A percentile compares a stretch with the other conserved stretches of the same genome.
Conservation (phyloP, 1,140 invertebrate species). For the Drosophila simulans region DNA sequence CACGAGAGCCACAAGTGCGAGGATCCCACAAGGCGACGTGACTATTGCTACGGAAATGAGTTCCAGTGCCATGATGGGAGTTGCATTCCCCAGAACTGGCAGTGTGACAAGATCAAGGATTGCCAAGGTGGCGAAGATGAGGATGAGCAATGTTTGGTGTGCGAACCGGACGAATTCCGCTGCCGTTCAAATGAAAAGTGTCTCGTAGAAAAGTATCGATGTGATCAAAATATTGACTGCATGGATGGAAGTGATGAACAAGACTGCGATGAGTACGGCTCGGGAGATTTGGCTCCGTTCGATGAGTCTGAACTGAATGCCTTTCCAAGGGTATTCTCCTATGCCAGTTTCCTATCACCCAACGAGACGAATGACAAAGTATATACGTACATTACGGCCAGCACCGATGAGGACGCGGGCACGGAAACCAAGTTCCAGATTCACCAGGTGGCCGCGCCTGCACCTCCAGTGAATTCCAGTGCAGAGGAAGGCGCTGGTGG, state of each 20-base stretch:
- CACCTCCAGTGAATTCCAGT: slow-evolving; percentile 29
- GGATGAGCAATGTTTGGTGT: slow-evolving; percentile 86
- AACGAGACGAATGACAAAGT: slow-evolving; percentile 77
- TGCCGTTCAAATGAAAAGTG: slow-evolving; percentile 87
- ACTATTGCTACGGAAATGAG: slow-evolving; percentile 86
- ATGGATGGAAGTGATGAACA: slow-evolving; percentile 91
- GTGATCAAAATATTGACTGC: slow-evolving; percentile 93
- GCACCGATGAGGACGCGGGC: slow-evolving; percentile 72
- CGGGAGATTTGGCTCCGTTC: slow-evolving; percentile 54
- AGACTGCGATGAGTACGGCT: slow-evolving; percentile 84
- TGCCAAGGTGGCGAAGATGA: slow-evolving; percentile 89
- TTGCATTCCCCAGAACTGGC: slow-evolving; percentile 87
- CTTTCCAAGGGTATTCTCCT: slow-evolving; percentile 75
- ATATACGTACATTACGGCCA: slow-evolving; percentile 75
- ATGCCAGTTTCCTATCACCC: slow-evolving; percentile 76
- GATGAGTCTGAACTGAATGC: slow-evolving; percentile 72
- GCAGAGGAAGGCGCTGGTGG: slow-evolving; percentile 54
- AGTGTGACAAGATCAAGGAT: slow-evolving; percentile 88
- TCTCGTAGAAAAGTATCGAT: slow-evolving; percentile 90
- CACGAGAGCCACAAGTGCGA: slow-evolving; percentile 82
- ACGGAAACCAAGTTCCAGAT: slow-evolving; percentile 72
- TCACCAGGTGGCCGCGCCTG: slow-evolving; percentile 62
- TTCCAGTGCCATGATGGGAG: slow-evolving; percentile 88
- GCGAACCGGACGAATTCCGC: slow-evolving; percentile 86
- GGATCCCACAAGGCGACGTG: slow-evolving; percentile 82